Conservation (phyloP, 2,888 invertebrate genomes). For the Cetonia aurata region DNA sequence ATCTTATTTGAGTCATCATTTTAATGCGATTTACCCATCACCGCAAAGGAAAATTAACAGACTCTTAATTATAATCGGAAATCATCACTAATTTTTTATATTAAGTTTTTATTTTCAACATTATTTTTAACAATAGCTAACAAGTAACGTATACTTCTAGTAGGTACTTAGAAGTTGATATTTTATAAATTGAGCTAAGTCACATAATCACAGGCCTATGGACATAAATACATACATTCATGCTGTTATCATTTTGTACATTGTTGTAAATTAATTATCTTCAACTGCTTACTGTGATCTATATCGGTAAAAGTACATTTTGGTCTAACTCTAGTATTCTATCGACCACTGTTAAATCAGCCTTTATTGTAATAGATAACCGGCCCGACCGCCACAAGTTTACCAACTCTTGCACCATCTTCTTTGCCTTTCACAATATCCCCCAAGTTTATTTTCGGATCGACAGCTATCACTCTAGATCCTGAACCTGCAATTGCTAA, state of each 20-base stretch:
- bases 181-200: too few species aligned
- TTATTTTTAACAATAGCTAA: slow-evolving; percentile 1
- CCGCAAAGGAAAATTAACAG: too few species aligned
- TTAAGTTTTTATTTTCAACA: not conserved
- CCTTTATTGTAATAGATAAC: slow-evolving; percentile 75
- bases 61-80: not conserved
- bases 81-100: not conserved
- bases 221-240: not conserved
- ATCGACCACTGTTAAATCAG: slow-evolving; percentile 2
- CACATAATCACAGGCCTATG: not conserved
- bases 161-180: not conserved
- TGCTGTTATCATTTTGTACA: slow-evolving; percentile 2
- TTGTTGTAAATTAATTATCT: not conserved
- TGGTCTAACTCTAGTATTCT: too few species aligned
- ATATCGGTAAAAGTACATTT: too few species aligned
- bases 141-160: not conserved
- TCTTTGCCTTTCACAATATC: slow-evolving; percentile 65
- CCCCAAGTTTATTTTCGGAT: slow-evolving; percentile 73
- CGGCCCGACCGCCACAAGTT: slow-evolving; percentile 80
- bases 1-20: too few species aligned
- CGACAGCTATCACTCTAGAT: slow-evolving; percentile 77
- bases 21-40: too few species aligned
- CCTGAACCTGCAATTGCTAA: slow-evolving; percentile 83
- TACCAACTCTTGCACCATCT: slow-evolving; percentile 72
- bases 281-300: not conserved